phyloP scores from a whole-genome alignment of 2,113 vertebrate genomes.

The Ardeotis arabs region DNA sequence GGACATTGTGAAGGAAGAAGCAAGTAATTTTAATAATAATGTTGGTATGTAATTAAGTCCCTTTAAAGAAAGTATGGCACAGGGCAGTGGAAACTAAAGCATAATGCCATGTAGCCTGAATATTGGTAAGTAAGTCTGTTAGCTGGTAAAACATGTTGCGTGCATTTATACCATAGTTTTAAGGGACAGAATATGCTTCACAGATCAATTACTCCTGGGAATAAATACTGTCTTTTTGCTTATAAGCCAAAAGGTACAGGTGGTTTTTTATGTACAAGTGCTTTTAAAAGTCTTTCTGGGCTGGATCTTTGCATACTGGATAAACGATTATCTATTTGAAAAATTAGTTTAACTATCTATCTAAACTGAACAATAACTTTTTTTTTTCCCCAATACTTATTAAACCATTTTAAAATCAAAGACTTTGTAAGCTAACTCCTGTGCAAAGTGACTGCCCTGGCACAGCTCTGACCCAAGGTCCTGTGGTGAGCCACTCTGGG shows the following conservation, averaged over 20 bases:
- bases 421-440: not conserved
- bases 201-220: not conserved
- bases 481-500: not conserved
- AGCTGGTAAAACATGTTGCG: not conserved
- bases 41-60: constrained; percentile 22
- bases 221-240: not conserved
- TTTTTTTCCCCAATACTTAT: not conserved
- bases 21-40: constrained; percentile 5
- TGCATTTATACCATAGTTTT: not conserved
- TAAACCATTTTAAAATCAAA: not conserved
- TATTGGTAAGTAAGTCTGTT: constrained; percentile 70
- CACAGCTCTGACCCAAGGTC: not conserved
- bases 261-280: not conserved
- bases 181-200: not conserved
- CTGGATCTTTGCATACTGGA: not conserved
- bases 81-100: constrained; percentile 58
- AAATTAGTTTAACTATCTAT: not conserved
- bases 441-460: not conserved
- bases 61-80: constrained; percentile 46
- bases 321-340: not conserved
- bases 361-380: not conserved
- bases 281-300: not conserved
- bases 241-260: not conserved
- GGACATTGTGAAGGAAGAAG: not conserved
- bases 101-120: not conserved